Percentiles rank a stretch among this genome's conserved stretches.
phyloP scores from a whole-genome alignment of 2,888 invertebrate species.

The Agriotes lineatus region DNA sequence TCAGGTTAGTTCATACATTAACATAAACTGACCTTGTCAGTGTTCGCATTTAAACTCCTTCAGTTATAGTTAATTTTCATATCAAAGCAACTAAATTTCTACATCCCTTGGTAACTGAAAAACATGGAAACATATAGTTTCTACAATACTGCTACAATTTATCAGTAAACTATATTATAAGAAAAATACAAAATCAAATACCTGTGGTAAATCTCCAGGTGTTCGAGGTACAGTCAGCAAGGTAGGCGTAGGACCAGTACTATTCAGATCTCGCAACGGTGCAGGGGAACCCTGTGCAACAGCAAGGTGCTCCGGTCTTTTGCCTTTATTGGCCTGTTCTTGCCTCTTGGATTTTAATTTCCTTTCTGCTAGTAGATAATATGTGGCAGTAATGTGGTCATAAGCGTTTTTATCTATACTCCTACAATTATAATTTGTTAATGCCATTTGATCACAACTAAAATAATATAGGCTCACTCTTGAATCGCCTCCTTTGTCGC shows the following conservation, averaged over 20 bases:
- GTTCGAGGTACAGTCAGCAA: slow-evolving; percentile 75
- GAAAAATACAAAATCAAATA: no score
- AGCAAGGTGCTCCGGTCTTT: slow-evolving; percentile 63
- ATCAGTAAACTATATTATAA: no score
- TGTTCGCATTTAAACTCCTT: no score
- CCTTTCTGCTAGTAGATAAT: slow-evolving; percentile 95
- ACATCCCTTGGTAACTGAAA: no score
- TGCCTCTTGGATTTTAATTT: slow-evolving; percentile 85
- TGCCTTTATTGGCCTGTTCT: slow-evolving; percentile 68
- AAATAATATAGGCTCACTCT: slow-evolving; percentile 74
- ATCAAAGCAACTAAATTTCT: no score
- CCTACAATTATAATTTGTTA: slow-evolving; percentile 71
- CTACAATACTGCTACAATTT: no score
- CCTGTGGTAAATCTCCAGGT: slow-evolving; percentile 77
- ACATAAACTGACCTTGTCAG: no score
- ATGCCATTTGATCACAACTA: no score
- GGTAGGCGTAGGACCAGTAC: slow-evolving; percentile 58
- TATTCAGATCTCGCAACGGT: slow-evolving; percentile 56
- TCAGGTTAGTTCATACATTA: no score
- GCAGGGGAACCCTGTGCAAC: slow-evolving; percentile 59
- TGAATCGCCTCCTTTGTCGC: slow-evolving; percentile 94
- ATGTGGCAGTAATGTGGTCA: slow-evolving; percentile 98
- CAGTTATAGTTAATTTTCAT: no score
- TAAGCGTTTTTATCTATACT: slow-evolving; percentile 96
- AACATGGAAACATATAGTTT: no score